Evolutionary conservation across 2,113 vertebrate genomes (phyloP).

Genomic region (Sinosuthora webbiana): DNA sequence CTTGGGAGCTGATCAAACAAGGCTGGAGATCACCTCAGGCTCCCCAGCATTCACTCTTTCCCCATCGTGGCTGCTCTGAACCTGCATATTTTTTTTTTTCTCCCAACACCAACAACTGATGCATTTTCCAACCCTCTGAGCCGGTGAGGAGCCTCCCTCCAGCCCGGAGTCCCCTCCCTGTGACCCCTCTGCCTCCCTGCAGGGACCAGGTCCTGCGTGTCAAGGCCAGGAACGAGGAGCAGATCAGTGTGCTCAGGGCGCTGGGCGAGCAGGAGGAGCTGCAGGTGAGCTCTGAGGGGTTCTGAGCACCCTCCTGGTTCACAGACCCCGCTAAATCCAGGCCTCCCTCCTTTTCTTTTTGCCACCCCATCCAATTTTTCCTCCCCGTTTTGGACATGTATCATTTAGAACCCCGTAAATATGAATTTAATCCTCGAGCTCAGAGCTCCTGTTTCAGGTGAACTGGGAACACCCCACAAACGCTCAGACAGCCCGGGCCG

Average conservation of each 20-base stretch:
- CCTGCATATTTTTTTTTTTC: background rate
- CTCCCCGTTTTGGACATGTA: rapidly evolving
- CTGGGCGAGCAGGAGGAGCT: constrained; percentile 70
- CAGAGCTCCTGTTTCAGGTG: rapidly evolving
- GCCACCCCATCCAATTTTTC: background rate
- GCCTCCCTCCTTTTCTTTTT: background rate
- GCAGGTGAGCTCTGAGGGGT: constrained; percentile 69
- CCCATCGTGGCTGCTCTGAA: background rate
- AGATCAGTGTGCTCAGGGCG: constrained; percentile 74
- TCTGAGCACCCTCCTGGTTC: rapidly evolving
- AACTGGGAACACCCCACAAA: background rate
- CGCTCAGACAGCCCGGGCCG: background rate
- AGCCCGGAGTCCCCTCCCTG: background rate
- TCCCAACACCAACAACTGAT: rapidly evolving
- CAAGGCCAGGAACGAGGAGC: constrained; percentile 63
- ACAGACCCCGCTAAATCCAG: background rate
- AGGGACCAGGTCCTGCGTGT: constrained; percentile 92
- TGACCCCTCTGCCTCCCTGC: constrained; percentile 3
- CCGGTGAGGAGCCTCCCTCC: rapidly evolving
- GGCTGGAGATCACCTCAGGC: background rate
- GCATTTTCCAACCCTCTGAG: rapidly evolving
- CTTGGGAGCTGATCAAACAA: background rate
- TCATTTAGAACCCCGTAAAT: background rate
- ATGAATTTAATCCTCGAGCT: background rate
- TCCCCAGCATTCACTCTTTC: background rate